Base-by-base conservation (phyloP, 2,888 invertebrate species). In the Spialia ferax region DNA sequence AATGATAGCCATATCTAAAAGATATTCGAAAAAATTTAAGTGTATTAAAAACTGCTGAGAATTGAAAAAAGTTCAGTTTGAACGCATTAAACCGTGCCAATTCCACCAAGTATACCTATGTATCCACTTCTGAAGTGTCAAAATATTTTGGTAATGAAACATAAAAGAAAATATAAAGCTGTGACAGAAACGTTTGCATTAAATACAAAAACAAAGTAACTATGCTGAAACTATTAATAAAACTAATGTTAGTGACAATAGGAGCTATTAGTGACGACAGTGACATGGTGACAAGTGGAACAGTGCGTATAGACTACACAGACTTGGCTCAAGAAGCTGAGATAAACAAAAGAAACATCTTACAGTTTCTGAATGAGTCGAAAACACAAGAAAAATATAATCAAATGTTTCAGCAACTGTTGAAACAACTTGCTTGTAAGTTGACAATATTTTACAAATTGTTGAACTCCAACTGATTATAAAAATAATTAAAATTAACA, bases 301-400 rank as follows among this genome's bases (percentile, higher is more conserved):
- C 77, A 0, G 79, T 77, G 1, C 85, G 84, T 1, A 80, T 91
- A 32, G 91, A 93, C 74, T 93, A 90, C 63, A 78, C 88, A 0
- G 73, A 74, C 13, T 60, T 93, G 20, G 92, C 92, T 0, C 75
- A 73, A 0, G 85, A 91, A 56, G 91, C 89, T 0, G 93, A 93
- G 66, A 76, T 35, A 18, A 81, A 90, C 69, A 93, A 92, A 65
- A 69, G 76, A 8, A 79, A 91, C 42, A 83, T 93, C 29, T 74
- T 93, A 0, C 75, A 73, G 10, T 93, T 92, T 69, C 75, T 93
- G 2, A 89, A 89, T 60, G 74, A 86, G 45, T 73, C 80, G 1
- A 73, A 77, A 11, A 81, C 89, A 0, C 82, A 78, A 50, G 79
- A 83, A 23, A 80, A 83, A 54, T 93, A 93, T 59, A 88, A 83